These are phyloP conservation scores for Oreotrochilus melanogaster DNA, from an alignment of 2,113 vertebrate species.

Conservation along the genomic window DNA sequence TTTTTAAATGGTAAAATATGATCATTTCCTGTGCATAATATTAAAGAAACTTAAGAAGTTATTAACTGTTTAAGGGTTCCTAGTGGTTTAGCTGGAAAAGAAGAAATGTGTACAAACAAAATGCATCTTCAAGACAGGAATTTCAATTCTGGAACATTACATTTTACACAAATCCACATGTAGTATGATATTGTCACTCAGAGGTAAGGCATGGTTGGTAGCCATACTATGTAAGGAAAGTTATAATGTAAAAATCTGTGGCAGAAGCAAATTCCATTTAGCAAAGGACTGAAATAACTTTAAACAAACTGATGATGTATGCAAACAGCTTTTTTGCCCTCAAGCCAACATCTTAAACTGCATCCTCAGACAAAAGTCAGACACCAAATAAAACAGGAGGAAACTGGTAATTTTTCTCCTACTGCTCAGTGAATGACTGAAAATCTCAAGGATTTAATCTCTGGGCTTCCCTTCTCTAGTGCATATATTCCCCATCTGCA, in stretches of 20 bases:
- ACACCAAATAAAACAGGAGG: not conserved
- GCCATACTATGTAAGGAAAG: not conserved
- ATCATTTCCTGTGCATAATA: not conserved
- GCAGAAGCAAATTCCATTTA: not conserved
- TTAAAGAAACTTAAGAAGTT: not conserved
- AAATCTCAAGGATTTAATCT: not conserved
- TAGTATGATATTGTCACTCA: not conserved
- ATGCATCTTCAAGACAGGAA: not conserved
- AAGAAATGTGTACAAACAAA: not conserved
- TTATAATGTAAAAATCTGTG: not conserved
- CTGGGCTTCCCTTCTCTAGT: accelerated
- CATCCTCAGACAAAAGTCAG: not conserved
- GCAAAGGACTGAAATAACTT: not conserved
- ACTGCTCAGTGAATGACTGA: not conserved
- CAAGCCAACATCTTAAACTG: not conserved
- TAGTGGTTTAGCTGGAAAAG: not conserved
- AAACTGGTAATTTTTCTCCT: not conserved
- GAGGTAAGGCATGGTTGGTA: not conserved
- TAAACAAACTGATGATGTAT: not conserved
- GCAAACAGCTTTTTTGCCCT: not conserved
- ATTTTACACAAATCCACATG: not conserved
- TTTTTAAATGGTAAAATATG: not conserved
- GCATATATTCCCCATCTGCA: not conserved
- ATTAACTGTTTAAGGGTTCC: not conserved
- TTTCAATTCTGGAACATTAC: not conserved